phyloP scores from a whole-genome alignment of 2,113 vertebrate genomes.

The Ursus arctos region DNA sequence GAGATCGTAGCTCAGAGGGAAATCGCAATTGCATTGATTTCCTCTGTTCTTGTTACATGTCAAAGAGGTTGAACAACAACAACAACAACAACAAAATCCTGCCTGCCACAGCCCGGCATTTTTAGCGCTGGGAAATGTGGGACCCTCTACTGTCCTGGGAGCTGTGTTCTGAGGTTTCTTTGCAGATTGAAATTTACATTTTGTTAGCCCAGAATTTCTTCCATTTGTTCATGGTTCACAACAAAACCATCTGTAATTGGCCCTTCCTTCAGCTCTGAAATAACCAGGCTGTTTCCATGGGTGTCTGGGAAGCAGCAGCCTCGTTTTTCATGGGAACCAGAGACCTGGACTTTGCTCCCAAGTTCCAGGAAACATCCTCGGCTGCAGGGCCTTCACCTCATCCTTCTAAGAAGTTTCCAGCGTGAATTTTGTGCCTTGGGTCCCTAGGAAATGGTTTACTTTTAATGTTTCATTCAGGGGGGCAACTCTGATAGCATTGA shows the following conservation, averaged over 20 bases:
- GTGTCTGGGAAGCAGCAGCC: neutral
- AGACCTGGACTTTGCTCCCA: rapidly evolving
- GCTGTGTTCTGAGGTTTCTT: neutral
- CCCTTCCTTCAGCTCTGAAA: neutral
- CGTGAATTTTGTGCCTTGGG: neutral
- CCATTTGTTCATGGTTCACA: rapidly evolving
- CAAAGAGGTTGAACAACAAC: neutral
- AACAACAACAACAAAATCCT: neutral
- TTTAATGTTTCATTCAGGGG: slow-evolving; percentile 31
- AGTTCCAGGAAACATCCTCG: rapidly evolving
- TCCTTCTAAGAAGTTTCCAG: neutral
- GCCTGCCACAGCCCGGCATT: rapidly evolving
- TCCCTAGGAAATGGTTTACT: neutral
- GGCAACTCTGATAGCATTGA: neutral
- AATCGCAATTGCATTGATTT: rapidly evolving
- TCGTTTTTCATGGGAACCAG: neutral
- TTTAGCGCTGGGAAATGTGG: rapidly evolving
- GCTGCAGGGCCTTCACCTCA: rapidly evolving
- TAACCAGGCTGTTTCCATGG: neutral
- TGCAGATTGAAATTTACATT: neutral
- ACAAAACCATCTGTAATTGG: neutral
- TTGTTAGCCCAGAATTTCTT: neutral
- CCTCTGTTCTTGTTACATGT: neutral
- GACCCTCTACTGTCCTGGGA: neutral
- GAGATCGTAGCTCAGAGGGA: neutral